Evolutionary conservation across 2,113 vertebrate species (phyloP).

Genomic region (Zapornia atra): DNA sequence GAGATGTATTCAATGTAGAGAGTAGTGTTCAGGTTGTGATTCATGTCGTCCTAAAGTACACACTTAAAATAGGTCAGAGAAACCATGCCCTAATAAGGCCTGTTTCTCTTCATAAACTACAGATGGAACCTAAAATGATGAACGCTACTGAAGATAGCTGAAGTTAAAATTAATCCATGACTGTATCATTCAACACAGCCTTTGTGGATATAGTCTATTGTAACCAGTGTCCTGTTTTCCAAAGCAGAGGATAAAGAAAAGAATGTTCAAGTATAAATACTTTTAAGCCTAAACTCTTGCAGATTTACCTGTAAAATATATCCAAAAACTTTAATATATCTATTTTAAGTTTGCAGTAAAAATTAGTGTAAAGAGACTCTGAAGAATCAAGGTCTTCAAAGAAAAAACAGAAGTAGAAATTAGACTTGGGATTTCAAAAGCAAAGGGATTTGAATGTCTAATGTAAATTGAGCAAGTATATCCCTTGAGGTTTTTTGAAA

Average conservation of each 20-base stretch:
- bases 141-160: neutral
- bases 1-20: neutral
- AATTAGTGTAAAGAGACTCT: neutral
- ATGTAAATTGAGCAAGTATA: neutral
- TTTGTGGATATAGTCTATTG: neutral
- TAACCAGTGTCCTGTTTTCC: neutral
- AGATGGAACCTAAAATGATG: neutral
- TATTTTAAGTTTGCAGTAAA: neutral
- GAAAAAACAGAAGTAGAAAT: neutral
- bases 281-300: neutral
- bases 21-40: conserved; percentile 29
- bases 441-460: neutral
- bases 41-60: conserved; percentile 30
- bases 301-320: neutral
- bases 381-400: neutral
- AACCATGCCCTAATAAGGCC: conserved; percentile 34
- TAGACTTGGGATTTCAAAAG: conserved; percentile 10
- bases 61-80: conserved; percentile 48
- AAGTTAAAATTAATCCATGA: neutral
- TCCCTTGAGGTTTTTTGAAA: conserved; percentile 9
- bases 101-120: conserved; percentile 14
- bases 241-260: neutral
- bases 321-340: neutral
- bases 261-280: neutral
- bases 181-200: neutral